Base-by-base conservation (phyloP, 2,113 vertebrate genomes). In the Toxotes jaculatrix region DNA sequence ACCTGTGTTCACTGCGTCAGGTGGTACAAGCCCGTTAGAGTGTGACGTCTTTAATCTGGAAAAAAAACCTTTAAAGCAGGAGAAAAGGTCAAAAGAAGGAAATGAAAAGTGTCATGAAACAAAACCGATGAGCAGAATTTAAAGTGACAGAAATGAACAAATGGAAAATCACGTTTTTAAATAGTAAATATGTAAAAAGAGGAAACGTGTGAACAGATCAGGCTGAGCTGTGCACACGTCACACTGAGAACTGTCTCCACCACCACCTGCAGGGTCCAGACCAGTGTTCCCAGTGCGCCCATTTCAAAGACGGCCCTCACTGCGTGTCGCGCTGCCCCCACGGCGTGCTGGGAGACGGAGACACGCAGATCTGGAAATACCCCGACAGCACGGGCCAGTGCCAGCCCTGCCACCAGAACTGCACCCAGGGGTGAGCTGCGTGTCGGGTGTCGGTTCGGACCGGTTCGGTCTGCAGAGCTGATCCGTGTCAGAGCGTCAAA, bases 331-430 rank as follows among this genome's bases (percentile, higher is more conserved):
- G 88, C 57, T 99, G 98, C 62, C 96, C 97, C 0, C 93, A 95
- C 0, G 97, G 96, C 0, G 82, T 98, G 43, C 81, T 92, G 53
- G 98, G 95, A 0, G 96, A 97, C 21, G 95, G 95, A 3, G 95
- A 94, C 79, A 95, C 87, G 27, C 74, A 95, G 0, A 93, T 98
- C 76, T 98, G 97, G 96, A 98, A 97, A 60, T 99, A 97, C 0
- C 82, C 96, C 0, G 95, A 98, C 1, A 31, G 80, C 4, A 82
- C 45, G 0, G 90, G 83, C 0, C 86, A 93, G 47, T 99, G 98
- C 74, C 96, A 92, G 85, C 83, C 93, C 16, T 99, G 98, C 84
- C 97, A 98, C 84, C 87, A 80, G 19, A 97, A 97, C 94, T 99
- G 98, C 72, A 96, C 95, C 10, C 92, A 95, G 0, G 96, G 96